Evolutionary conservation across 2,797 vertebrate genomes (phyloP).

Genomic region (Melanotaenia pygmaea): DNA sequence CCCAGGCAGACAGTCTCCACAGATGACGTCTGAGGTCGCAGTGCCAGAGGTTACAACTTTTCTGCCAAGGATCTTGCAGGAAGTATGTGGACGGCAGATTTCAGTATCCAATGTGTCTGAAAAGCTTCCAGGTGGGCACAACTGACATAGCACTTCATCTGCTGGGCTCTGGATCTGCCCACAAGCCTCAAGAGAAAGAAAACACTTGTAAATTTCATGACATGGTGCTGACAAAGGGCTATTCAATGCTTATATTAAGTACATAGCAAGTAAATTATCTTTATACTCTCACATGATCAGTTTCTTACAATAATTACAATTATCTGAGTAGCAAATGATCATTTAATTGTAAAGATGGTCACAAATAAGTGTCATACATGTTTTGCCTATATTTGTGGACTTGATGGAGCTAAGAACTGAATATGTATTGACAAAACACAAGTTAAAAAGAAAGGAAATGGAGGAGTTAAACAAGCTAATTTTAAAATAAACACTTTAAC

Average conservation of each 20-base stretch:
- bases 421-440: too few relatives aligned
- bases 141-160: slow-evolving; percentile 77
- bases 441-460: too few relatives aligned
- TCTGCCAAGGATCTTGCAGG: slow-evolving; percentile 80
- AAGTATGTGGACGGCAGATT: slow-evolving; percentile 82
- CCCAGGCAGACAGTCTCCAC: slow-evolving; percentile 89
- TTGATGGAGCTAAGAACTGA: neutral
- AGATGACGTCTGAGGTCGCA: slow-evolving; percentile 73
- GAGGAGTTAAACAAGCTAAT: too few relatives aligned
- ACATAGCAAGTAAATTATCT: neutral
- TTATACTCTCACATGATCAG: neutral
- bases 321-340: neutral
- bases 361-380: neutral
- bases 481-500: too few relatives aligned
- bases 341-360: neutral
- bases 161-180: slow-evolving; percentile 61
- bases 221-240: neutral
- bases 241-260: neutral
- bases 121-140: slow-evolving; percentile 86
- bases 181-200: slow-evolving; percentile 76
- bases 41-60: slow-evolving; percentile 74
- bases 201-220: slow-evolving; percentile 8
- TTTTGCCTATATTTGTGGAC: neutral
- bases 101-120: slow-evolving; percentile 75
- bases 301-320: neutral